Evolutionary conservation across 1,140 invertebrate genomes (phyloP).

Genomic region (Panulirus ornatus): DNA sequence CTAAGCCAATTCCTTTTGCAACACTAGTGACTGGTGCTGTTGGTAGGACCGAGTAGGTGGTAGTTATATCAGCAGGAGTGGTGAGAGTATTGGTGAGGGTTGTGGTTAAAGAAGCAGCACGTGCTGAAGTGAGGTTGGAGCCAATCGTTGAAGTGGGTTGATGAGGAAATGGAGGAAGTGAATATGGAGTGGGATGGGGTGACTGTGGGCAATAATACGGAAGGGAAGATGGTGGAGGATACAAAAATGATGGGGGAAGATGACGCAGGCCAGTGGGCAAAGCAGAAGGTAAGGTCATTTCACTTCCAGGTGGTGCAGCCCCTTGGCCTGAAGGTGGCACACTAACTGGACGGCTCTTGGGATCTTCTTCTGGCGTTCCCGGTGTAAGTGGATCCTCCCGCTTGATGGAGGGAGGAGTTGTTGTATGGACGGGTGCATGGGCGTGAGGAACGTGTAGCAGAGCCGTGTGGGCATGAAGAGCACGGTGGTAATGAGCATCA

Average conservation of each 20-base stretch:
- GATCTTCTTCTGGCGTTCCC: constrained; percentile 50
- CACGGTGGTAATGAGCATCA: constrained; percentile 55
- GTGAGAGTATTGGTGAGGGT: not conserved
- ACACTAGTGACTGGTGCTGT: constrained; percentile 35
- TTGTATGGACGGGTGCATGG: constrained; percentile 45
- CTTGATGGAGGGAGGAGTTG: constrained; percentile 54
- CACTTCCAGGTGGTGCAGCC: constrained; percentile 40
- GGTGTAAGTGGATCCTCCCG: constrained; percentile 55
- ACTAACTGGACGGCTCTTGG: constrained; percentile 42
- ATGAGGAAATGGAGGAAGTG: constrained; percentile 47
- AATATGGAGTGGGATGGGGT: constrained; percentile 43
- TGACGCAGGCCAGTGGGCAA: constrained; percentile 46
- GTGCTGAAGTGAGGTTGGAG: constrained; percentile 21
- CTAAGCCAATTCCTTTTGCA: constrained; percentile 19
- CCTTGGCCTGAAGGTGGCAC: constrained; percentile 28
- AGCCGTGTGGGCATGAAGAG: constrained; percentile 28
- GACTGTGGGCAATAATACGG: constrained; percentile 46
- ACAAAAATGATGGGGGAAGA: constrained; percentile 52
- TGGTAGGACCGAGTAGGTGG: constrained; percentile 28
- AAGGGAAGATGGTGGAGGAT: constrained; percentile 28
- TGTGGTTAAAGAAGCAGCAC: constrained; percentile 10
- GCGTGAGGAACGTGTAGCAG: constrained; percentile 4
- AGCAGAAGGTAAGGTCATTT: constrained; percentile 34
- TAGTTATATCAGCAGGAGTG: constrained; percentile 5
- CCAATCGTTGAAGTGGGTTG: constrained; percentile 6